phyloP scores from a whole-genome alignment of 2,113 vertebrate genomes.

The Hiodon alosoides region DNA sequence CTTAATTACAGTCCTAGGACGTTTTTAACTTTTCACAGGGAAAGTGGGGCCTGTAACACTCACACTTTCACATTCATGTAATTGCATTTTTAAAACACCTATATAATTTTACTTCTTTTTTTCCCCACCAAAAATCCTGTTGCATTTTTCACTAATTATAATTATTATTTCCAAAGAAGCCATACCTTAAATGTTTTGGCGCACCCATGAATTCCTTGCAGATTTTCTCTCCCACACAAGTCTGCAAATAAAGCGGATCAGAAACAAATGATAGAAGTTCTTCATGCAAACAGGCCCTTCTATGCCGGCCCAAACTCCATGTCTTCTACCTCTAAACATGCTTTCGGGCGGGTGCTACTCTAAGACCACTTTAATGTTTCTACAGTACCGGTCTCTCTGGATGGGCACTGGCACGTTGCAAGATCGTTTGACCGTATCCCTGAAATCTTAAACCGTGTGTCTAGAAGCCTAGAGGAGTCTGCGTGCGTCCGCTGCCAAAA shows the following conservation, averaged over 20 bases:
- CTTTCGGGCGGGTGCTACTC: background rate
- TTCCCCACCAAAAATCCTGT: background rate
- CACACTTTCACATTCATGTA: no score
- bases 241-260: conserved; percentile 11
- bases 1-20: no score
- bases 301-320: background rate
- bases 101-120: background rate
- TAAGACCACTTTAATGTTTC: background rate
- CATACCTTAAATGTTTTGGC: conserved; percentile 35
- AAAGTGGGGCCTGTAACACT: no score
- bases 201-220: conserved; percentile 31
- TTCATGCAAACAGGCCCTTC: background rate
- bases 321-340: background rate
- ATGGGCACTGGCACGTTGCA: background rate
- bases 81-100: background rate
- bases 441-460: background rate
- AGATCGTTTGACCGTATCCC: background rate
- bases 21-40: no score
- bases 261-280: background rate
- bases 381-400: background rate
- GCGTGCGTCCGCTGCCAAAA: background rate
- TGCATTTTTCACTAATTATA: conserved; percentile 43
- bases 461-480: background rate
- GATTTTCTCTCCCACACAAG: conserved; percentile 10
- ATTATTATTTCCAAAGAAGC: conserved; percentile 34